Percentiles rank a stretch among this genome's conserved stretches.
These are phyloP conservation scores for Drosophila rhopaloa DNA, from an alignment of 1,140 invertebrate genomes.

Conservation along the genomic window DNA sequence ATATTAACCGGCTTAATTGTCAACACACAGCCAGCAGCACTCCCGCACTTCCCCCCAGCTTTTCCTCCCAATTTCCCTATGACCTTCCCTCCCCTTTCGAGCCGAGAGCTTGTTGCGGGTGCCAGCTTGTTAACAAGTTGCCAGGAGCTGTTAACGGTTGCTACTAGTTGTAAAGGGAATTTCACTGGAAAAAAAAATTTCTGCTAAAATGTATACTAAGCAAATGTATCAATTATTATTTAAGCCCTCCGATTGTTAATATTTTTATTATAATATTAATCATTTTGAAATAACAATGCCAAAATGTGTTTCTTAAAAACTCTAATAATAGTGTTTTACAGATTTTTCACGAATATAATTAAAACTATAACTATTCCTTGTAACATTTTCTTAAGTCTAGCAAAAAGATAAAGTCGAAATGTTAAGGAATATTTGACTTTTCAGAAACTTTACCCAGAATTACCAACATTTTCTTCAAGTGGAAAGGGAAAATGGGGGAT, in stretches of 20 bases:
- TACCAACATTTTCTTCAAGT: background rate
- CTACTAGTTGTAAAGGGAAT: constrained; percentile 34
- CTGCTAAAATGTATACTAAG: too few species aligned
- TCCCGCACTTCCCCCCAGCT: background rate
- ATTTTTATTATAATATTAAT: background rate
- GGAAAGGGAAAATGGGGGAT: background rate
- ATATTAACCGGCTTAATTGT: constrained; percentile 80
- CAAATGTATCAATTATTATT: too few species aligned
- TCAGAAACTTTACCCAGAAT: too few species aligned
- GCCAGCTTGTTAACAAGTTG: constrained; percentile 78
- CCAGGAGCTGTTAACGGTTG: constrained; percentile 59
- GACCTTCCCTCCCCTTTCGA: constrained; percentile 19
- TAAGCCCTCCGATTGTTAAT: background rate
- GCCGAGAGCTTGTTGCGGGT: constrained; percentile 59
- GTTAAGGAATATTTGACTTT: too few species aligned
- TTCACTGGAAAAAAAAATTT: constrained; percentile 1
- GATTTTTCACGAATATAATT: too few species aligned
- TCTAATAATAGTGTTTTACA: too few species aligned
- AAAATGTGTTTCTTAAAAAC: too few species aligned
- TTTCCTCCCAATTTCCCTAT: constrained; percentile 21
- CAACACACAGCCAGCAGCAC: constrained; percentile 64
- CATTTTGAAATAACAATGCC: too few species aligned
- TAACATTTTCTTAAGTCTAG: too few species aligned
- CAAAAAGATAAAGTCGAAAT: too few species aligned
- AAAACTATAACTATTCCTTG: too few species aligned